A percentile compares a stretch with the other conserved stretches of the same genome.
phyloP scores from a whole-genome alignment of 2,888 invertebrate species.

The Dasysyrphus tricinctus region DNA sequence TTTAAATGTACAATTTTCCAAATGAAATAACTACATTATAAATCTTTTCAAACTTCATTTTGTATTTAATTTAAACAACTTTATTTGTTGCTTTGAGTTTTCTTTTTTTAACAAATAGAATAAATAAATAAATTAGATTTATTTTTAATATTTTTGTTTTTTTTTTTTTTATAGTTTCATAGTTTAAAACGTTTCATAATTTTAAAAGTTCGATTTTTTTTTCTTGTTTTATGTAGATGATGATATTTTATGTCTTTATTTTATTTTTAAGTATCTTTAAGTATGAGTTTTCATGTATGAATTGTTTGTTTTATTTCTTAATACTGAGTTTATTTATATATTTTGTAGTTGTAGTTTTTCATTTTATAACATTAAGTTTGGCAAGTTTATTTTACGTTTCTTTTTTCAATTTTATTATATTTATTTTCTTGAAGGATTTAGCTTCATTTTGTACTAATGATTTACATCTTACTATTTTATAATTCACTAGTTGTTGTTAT shows the following conservation, averaged over 20 bases:
- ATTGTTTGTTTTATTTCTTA: conserved; percentile 38
- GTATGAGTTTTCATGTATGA: conserved; percentile 31
- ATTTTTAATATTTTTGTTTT: conserved; percentile 76
- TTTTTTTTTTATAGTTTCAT: conserved; percentile 73
- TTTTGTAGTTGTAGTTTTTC: conserved; percentile 11
- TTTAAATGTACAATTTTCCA: conserved; percentile 55
- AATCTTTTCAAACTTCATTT: conserved; percentile 51
- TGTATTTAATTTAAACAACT: conserved; percentile 76
- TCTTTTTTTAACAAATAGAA: conserved; percentile 45
- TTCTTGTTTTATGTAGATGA: conserved; percentile 56
- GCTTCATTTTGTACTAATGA: conserved; percentile 63
- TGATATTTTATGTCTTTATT: conserved; percentile 12
- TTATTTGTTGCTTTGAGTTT: conserved; percentile 35
- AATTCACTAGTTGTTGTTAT: conserved; percentile 52
- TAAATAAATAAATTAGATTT: conserved; percentile 64
- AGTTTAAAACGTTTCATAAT: conserved; percentile 60
- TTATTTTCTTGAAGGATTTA: conserved; percentile 41
- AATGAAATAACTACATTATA: conserved; percentile 42
- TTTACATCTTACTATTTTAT: conserved; percentile 66
- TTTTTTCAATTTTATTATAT: conserved; percentile 48
- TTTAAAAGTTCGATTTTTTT: conserved; percentile 51
- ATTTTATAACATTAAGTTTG: conserved; percentile 49
- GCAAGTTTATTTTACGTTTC: conserved; percentile 54
- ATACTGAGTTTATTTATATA: conserved; percentile 63
- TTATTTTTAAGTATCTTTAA: conserved; percentile 43